Percentiles rank a stretch among this genome's conserved stretches.
phyloP scores from a whole-genome alignment of 2,888 invertebrate species.

The Limenitis camilla region DNA sequence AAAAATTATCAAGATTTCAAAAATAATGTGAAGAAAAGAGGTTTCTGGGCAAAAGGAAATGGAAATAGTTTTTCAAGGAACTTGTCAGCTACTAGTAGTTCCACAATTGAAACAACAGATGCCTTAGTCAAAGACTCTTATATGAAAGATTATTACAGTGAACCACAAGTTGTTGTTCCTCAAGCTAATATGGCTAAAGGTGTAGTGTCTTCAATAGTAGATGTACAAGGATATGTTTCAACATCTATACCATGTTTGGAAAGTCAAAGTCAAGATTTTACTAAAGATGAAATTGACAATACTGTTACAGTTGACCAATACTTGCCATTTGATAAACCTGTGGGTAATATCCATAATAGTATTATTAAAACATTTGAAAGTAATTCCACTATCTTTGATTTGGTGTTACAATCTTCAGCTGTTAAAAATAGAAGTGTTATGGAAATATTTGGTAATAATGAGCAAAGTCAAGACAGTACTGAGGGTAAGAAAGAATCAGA shows the following conservation, averaged over 20 bases:
- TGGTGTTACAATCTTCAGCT: constrained; percentile 47
- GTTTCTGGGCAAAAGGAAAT: constrained; percentile 67
- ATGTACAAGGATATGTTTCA: constrained; percentile 23
- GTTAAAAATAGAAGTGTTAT: constrained; percentile 58
- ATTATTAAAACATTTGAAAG: constrained; percentile 26
- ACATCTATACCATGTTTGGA: constrained; percentile 5
- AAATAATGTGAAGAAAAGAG: constrained; percentile 59
- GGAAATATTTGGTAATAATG: constrained; percentile 55
- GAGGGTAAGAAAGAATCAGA: constrained; percentile 39
- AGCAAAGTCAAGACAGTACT: constrained; percentile 33
- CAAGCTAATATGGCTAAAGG: not conserved
- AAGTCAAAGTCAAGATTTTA: constrained; percentile 34
- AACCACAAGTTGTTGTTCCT: not conserved
- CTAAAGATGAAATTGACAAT: constrained; percentile 39
- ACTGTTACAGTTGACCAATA: constrained; percentile 32
- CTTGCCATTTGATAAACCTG: constrained; percentile 40
- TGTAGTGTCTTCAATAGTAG: constrained; percentile 6
- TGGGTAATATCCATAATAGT: constrained; percentile 13
- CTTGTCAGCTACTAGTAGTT: constrained; percentile 27
- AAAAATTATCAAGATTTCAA: constrained; percentile 66
- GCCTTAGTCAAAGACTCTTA: not conserved
- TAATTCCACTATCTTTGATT: constrained; percentile 46
- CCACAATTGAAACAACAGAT: constrained; percentile 9
- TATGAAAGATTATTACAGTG: not conserved
- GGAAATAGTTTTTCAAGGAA: constrained; percentile 40